A percentile compares a stretch with the other conserved stretches of the same genome.
phyloP scores from a whole-genome alignment of 2,797 vertebrate species.

The Falco naumanni region DNA sequence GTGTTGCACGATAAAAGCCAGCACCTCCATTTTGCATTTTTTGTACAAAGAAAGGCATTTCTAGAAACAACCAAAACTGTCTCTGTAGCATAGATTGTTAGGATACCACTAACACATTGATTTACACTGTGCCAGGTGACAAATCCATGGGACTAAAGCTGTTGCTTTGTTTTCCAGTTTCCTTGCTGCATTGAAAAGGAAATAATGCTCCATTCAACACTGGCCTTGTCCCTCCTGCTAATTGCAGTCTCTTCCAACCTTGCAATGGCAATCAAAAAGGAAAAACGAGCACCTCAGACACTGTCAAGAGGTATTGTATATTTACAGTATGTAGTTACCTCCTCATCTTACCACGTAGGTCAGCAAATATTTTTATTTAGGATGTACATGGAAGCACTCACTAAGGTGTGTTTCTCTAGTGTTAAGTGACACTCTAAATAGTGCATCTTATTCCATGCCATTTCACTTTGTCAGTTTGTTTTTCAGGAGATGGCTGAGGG shows the following conservation, averaged over 20 bases:
- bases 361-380: not conserved
- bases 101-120: not conserved
- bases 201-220: slow-evolving; percentile 52
- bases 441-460: not conserved
- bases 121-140: not conserved
- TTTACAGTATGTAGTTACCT: not conserved
- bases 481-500: not conserved
- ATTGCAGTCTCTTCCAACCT: slow-evolving; percentile 72
- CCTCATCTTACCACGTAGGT: not conserved
- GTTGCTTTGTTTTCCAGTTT: slow-evolving; percentile 22
- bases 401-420: not conserved
- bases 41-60: not conserved
- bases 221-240: slow-evolving; percentile 64
- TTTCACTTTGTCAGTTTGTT: not conserved
- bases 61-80: not conserved
- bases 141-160: not conserved
- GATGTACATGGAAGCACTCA: not conserved
- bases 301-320: slow-evolving; percentile 76
- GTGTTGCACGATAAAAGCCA: not conserved
- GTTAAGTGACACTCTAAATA: not conserved
- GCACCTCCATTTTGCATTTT: not conserved
- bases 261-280: slow-evolving; percentile 73
- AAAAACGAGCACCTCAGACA: slow-evolving; percentile 73
- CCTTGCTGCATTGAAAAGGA: not conserved
- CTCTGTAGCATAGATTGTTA: not conserved